Evolutionary conservation across 2,888 invertebrate species (phyloP).

Genomic region (Anarsia innoxiella): DNA sequence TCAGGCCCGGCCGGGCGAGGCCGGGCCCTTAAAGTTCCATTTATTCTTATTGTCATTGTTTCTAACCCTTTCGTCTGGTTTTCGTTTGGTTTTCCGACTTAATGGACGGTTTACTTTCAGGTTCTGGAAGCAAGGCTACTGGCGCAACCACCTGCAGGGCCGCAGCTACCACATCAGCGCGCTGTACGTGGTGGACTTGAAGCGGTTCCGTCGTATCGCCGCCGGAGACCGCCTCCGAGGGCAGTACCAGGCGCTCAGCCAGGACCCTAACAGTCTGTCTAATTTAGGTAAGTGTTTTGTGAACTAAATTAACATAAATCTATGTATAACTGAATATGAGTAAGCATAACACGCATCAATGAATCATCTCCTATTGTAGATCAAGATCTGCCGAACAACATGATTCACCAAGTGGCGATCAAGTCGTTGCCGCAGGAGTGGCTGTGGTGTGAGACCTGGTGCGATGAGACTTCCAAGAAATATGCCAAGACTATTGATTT

Average conservation of each 20-base stretch:
- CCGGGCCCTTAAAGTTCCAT: too few species aligned
- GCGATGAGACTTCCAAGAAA: slow-evolving; percentile 90
- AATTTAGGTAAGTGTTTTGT: slow-evolving; percentile 81
- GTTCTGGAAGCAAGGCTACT: slow-evolving; percentile 99
- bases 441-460: slow-evolving; percentile 99
- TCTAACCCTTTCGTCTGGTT: too few species aligned
- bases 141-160: slow-evolving; percentile 96
- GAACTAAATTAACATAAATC: not conserved
- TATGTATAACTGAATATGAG: too few species aligned
- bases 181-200: slow-evolving; percentile 97
- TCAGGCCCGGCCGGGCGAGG: too few species aligned
- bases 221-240: slow-evolving; percentile 98
- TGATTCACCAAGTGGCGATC: slow-evolving; percentile 99
- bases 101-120: too few species aligned
- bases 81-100: too few species aligned
- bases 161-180: slow-evolving; percentile 97
- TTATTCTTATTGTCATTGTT: too few species aligned
- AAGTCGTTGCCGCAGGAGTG: slow-evolving; percentile 99
- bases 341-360: too few species aligned
- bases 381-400: slow-evolving; percentile 98
- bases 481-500: slow-evolving; percentile 98
- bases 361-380: slow-evolving; percentile 62
- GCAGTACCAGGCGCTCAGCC: slow-evolving; percentile 98
- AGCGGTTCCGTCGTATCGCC: slow-evolving; percentile 96
- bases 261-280: slow-evolving; percentile 98